Percentiles rank a stretch among this genome's conserved stretches.
These are phyloP conservation scores for Gryllus longicercus DNA, from an alignment of 2,888 invertebrate genomes.

Conservation along the genomic window DNA sequence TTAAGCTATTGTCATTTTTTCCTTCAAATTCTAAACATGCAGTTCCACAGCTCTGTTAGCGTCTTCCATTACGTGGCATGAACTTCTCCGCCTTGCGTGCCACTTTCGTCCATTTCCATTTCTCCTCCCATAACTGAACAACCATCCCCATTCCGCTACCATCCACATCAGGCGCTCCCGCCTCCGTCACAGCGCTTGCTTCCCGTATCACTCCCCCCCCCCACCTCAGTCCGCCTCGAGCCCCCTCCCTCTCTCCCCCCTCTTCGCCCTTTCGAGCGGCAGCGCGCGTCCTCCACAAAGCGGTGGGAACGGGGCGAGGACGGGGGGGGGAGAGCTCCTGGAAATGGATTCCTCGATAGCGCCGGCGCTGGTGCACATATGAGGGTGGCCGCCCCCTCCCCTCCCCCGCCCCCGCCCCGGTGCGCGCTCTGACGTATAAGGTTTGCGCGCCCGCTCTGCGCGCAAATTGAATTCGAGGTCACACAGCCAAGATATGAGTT, in stretches of 20 bases:
- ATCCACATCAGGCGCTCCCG: neutral
- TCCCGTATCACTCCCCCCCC: neutral
- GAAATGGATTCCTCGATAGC: conserved; percentile 17
- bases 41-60: too few relatives aligned
- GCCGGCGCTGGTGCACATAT: neutral
- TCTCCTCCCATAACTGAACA: too few relatives aligned
- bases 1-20: too few relatives aligned
- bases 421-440: too few relatives aligned
- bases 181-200: neutral
- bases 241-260: neutral
- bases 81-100: too few relatives aligned
- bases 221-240: neutral
- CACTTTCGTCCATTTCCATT: too few relatives aligned
- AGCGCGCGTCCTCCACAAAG: neutral
- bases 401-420: neutral
- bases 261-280: too few relatives aligned
- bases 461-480: too few relatives aligned
- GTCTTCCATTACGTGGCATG: too few relatives aligned
- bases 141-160: neutral
- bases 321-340: neutral
- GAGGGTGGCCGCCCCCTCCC: neutral
- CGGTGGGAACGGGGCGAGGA: neutral
- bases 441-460: too few relatives aligned
- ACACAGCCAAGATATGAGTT: too few relatives aligned
- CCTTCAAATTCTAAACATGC: too few relatives aligned